A percentile compares a stretch with the other conserved stretches of the same genome.
Evolutionary conservation across 2,113 vertebrate species (phyloP).

Genomic region (Ivindomyrus marchei): DNA sequence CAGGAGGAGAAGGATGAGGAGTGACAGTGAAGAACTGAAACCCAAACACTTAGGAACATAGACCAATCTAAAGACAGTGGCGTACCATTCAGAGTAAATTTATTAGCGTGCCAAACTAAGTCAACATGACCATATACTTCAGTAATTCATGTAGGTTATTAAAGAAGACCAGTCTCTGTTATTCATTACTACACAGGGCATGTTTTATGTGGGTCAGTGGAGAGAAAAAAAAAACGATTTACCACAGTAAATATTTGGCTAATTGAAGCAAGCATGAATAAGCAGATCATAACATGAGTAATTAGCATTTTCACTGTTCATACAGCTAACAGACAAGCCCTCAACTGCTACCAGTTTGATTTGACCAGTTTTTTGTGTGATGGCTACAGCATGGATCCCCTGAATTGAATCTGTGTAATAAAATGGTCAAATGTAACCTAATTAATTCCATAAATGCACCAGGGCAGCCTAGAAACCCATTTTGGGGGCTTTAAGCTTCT

Average conservation of each 20-base stretch:
- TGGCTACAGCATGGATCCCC: constrained; percentile 6
- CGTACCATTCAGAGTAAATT: constrained; percentile 17
- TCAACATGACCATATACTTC: constrained; percentile 25
- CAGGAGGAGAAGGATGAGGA: not conserved
- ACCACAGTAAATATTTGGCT: constrained; percentile 6
- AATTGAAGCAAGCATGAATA: constrained; percentile 10
- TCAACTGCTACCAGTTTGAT: not conserved
- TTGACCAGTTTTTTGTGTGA: not conserved
- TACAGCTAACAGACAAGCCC: not conserved
- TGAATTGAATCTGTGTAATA: constrained; percentile 15
- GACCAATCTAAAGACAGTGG: too few species aligned
- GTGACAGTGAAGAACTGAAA: not conserved
- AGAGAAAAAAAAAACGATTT: not conserved
- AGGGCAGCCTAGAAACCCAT: constrained; percentile 25
- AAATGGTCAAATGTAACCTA: constrained; percentile 9
- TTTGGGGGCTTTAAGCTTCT: not conserved
- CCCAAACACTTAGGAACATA: not conserved
- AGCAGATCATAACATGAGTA: constrained; percentile 1
- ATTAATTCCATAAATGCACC: constrained; percentile 26
- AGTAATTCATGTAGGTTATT: constrained; percentile 9
- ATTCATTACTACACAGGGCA: constrained; percentile 5
- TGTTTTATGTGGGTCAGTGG: not conserved
- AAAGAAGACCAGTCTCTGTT: constrained; percentile 8
- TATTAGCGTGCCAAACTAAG: constrained; percentile 23
- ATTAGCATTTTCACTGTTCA: not conserved